These are phyloP conservation scores for Pempheris klunzingeri DNA, from an alignment of 2,797 vertebrate species.

Conservation along the genomic window DNA sequence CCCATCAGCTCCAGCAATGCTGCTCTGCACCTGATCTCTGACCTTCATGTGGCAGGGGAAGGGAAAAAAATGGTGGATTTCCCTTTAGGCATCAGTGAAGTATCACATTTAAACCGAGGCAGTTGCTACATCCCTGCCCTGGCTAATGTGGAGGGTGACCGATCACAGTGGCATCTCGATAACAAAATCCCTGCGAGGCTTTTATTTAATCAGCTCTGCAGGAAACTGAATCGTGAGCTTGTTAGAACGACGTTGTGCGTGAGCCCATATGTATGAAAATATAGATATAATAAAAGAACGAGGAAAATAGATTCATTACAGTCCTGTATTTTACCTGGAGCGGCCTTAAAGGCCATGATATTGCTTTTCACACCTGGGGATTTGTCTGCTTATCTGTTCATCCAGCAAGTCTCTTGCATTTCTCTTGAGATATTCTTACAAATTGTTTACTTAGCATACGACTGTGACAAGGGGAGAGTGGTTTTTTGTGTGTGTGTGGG, in stretches of 20 bases:
- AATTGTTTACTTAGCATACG: constrained; percentile 52
- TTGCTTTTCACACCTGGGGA: constrained; percentile 63
- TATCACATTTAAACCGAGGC: neutral
- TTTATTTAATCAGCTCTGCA: constrained; percentile 9
- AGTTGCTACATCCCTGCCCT: rapidly evolving
- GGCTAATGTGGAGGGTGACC: neutral
- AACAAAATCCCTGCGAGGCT: constrained; percentile 12
- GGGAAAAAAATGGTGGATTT: neutral
- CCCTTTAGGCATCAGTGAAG: neutral
- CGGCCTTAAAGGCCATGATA: constrained; percentile 33
- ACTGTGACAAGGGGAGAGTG: constrained; percentile 30
- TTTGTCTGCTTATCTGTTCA: constrained; percentile 54
- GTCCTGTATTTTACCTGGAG: constrained; percentile 21
- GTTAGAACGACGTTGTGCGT: neutral
- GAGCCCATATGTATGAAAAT: constrained; percentile 5
- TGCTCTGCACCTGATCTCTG: constrained; percentile 35
- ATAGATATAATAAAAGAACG: constrained; percentile 13
- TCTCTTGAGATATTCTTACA: constrained; percentile 40
- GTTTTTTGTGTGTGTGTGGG: constrained; percentile 1
- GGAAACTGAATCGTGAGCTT: neutral
- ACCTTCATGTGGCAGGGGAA: constrained; percentile 10
- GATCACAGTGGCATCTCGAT: neutral
- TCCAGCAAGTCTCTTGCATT: constrained; percentile 30
- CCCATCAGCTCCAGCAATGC: constrained; percentile 10
- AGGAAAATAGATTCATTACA: constrained; percentile 37